A percentile compares a stretch with the other conserved stretches of the same genome.
Conservation (phyloP, 2,797 vertebrate species). For the Siniperca scherzeri region DNA sequence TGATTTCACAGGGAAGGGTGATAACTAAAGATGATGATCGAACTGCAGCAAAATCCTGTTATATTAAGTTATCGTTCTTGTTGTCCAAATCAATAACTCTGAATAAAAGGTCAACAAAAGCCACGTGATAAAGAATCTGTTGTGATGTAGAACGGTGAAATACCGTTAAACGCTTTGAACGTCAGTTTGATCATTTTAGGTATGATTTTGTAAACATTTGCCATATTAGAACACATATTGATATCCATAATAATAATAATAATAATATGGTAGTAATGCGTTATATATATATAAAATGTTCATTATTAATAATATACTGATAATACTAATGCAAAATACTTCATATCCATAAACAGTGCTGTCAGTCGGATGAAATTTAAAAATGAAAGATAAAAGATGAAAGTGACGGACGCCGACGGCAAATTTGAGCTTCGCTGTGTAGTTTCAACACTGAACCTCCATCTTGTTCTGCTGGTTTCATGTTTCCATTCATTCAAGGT, state of each 20-base stretch:
- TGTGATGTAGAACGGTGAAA: too few relatives aligned
- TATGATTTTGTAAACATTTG: background rate
- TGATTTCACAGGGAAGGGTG: background rate
- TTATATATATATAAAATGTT: too few relatives aligned
- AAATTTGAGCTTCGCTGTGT: background rate
- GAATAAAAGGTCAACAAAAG: background rate
- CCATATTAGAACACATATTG: background rate
- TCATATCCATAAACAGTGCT: too few relatives aligned
- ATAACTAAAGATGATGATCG: background rate
- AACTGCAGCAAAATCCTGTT: background rate
- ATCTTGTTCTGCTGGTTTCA: slow-evolving; percentile 12
- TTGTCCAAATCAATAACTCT: background rate
- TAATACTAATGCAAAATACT: background rate
- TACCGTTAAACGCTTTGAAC: background rate
- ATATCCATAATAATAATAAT: too few relatives aligned
- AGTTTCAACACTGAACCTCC: background rate
- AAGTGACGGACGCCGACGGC: background rate
- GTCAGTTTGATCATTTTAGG: background rate
- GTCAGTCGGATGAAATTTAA: background rate
- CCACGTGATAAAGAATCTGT: too few relatives aligned
- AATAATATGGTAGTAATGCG: background rate
- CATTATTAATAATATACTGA: too few relatives aligned
- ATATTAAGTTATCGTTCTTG: background rate
- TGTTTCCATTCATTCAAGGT: slow-evolving; percentile 29
- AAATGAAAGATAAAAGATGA: background rate